Evolutionary conservation across 2,797 vertebrate species (phyloP), one percentile per base, ranked within the genome.

Genomic region (Neostethus bicornis): DNA sequence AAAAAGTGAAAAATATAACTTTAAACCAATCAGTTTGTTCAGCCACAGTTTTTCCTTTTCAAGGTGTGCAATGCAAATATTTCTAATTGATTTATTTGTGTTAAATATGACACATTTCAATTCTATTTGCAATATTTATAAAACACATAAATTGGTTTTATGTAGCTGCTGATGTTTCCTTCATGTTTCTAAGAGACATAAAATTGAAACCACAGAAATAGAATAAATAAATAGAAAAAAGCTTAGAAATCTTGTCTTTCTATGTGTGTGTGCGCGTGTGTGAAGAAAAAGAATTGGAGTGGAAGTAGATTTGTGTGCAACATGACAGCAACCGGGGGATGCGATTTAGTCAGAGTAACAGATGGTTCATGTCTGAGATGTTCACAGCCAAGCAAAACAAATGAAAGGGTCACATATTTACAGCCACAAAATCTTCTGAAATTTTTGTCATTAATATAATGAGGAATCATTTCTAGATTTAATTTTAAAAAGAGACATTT

Each of bases 331-430:
- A 61, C 48, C 42, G 54, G 50, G 48, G 50, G 13, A 62, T 4
- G 35, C 42, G 35, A 13, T 45, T 29, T 29, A n/a, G 37, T 53
- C 52, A 14, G 51, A n/a, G 28, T 1, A 32, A 62, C 66, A 81
- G 69, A 75, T 66, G 65, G 57, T 43, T 51, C 38, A 51, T 8
- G 53, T 77, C 68, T 68, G 54, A 34, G 42, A 28, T 68, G 60
- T 51, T 60, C 70, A 28, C 39, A 32, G 71, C 26, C 12, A 17
- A 37, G 38, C 28, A 24, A 23, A n/a, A n/a, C n/a, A n/a, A n/a
- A n/a, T n/a, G n/a, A n/a, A n/a, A n/a, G n/a, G n/a, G n/a, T n/a
- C n/a, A n/a, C n/a, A n/a, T n/a, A n/a, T n/a, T n/a, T n/a, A n/a
- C n/a, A n/a, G n/a, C n/a, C n/a, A n/a, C n/a, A n/a, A n/a, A n/a